These are phyloP conservation scores for Chelonoidis abingdonii DNA, from an alignment of 2,113 vertebrate genomes.

Conservation along the genomic window DNA sequence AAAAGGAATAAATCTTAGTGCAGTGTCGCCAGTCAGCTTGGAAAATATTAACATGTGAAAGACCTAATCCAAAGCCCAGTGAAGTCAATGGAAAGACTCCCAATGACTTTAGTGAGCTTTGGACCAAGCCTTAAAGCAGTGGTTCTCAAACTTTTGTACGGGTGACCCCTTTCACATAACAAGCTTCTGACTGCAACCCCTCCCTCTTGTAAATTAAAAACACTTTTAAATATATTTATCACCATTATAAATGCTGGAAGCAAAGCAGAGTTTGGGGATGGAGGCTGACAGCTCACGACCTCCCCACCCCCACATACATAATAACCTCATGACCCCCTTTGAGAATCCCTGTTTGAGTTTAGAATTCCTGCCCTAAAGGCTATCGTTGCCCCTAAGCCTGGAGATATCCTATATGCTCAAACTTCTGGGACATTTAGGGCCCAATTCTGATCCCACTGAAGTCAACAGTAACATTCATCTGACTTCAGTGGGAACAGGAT, in stretches of 20 bases:
- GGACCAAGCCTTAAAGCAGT: background rate
- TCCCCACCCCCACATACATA: too few species aligned
- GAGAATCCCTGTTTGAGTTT: too few species aligned
- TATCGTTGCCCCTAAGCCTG: background rate
- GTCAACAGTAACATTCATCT: background rate
- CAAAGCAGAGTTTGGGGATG: too few species aligned
- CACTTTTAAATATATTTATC: too few species aligned
- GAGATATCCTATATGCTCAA: background rate
- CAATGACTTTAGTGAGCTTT: background rate
- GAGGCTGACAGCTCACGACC: too few species aligned
- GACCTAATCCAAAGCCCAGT: background rate
- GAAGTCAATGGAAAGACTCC: background rate
- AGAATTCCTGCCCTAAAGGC: too few species aligned
- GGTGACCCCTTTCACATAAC: too few species aligned
- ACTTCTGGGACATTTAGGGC: background rate
- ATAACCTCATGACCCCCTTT: too few species aligned
- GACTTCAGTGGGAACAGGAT: background rate
- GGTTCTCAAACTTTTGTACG: too few species aligned
- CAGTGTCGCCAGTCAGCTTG: background rate
- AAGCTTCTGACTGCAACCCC: too few species aligned
- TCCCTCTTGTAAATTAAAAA: too few species aligned
- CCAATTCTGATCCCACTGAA: background rate
- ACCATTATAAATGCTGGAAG: too few species aligned
- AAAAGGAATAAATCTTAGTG: background rate
- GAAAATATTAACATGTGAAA: slow-evolving; percentile 1